A percentile compares a stretch with the other conserved stretches of the same genome.
Conservation (phyloP, 2,113 vertebrate species). For the Pampusana beccarii region DNA sequence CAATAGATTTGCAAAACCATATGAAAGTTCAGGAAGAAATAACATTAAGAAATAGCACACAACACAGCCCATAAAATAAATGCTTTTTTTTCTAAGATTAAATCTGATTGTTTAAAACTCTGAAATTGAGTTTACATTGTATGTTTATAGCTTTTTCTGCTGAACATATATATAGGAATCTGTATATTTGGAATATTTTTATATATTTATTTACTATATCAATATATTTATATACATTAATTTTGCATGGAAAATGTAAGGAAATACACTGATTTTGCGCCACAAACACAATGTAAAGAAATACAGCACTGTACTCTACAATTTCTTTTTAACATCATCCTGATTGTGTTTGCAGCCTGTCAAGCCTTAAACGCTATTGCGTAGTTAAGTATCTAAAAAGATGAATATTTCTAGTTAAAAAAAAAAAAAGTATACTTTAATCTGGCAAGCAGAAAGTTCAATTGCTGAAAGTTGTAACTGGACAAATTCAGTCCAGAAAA, state of each 20-base stretch:
- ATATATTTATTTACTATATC: background rate
- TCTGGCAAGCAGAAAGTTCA: background rate
- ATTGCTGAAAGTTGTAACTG: background rate
- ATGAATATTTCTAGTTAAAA: background rate
- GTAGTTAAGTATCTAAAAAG: background rate
- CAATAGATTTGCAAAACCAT: background rate
- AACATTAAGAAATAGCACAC: background rate
- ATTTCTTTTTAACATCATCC: background rate
- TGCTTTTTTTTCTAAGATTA: background rate
- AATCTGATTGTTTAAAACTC: background rate
- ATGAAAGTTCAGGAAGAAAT: background rate
- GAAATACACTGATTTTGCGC: background rate
- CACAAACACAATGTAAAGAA: background rate
- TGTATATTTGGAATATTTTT: background rate
- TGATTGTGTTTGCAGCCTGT: background rate
- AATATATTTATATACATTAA: no score
- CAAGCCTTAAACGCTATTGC: background rate
- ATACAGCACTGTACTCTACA: background rate
- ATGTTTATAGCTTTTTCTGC: background rate
- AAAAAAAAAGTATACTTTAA: background rate
- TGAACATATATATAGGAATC: background rate
- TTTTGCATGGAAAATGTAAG: background rate
- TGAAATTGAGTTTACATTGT: background rate
- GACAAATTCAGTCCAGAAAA: constrained; percentile 4
- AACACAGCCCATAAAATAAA: background rate